Base-by-base conservation (phyloP, 2,797 vertebrate genomes). In the Acipenser oxyrinchus region DNA sequence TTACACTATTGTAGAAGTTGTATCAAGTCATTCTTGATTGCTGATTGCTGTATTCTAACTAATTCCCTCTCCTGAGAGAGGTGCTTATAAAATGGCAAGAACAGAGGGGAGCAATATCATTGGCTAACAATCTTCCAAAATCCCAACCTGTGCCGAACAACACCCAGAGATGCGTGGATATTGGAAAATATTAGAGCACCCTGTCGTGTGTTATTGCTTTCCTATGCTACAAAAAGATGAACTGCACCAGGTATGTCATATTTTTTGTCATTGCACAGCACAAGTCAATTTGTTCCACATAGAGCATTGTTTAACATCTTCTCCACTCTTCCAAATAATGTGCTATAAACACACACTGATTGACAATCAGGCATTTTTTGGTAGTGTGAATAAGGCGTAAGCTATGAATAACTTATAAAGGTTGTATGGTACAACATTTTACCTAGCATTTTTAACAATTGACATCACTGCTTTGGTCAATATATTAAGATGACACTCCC, bases 21-120 rank as follows among this genome's bases (percentile, higher is more conserved):
- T 72, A 84, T 81, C 53, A 70, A 63, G 71, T 77, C 67, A 72
- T 60, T 23, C 49, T 51, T 48, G 69, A 79, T 78, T 74, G 72
- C 62, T 70, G 71, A 78, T 78, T 74, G 72, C 62, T 70, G 71
- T 51, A 57, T 66, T 82, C 80, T 84, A 79, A 72, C 69, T 90
- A 90, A 88, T 90, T 88, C 80, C 70, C 66, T 88, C 81, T 84
- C 78, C 85, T 73, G 78, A 89, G 79, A 65, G 89, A 84, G 63
- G 72, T 86, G 80, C 4, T 37, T 37, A 85, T 77, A 84, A 88
- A 86, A 81, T 77, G 72, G 74, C 23, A 37, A 37, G 23, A 37
- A 37, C 23, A 37, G 23, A 37, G 23, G 23, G 23, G 23, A 37
- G 23, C 23, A 37, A 37, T 37, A 37, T 37, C 23, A 37, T 3